Evolutionary conservation across 1,140 invertebrate species (phyloP), one percentile per base, ranked within the genome.

Genomic region (Gonioctena quinquepunctata): DNA sequence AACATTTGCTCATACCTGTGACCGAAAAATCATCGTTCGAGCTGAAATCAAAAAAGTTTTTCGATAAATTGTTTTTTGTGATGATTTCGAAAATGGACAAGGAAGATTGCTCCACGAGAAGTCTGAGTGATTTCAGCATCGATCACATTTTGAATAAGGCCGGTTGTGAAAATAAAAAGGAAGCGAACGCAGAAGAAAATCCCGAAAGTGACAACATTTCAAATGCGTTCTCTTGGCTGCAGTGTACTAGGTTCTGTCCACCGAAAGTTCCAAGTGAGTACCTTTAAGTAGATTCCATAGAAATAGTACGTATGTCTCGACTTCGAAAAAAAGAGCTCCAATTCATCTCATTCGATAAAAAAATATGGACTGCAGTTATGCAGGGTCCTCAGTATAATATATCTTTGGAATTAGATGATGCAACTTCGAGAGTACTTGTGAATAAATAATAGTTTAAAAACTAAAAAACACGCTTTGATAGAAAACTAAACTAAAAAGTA

Each of bases 201-300:
- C 52, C 2, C 60, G 48, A 13, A 18, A 49, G 33, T 60, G 66
- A 62, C 68, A 64, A 73, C 0, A 49, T 48, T 68, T 62, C 57
- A 11, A 61, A 72, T 60, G 60, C 78, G 13, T 85, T 85, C 3
- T 82, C 85, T 16, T 93, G 92, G 92, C 81, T 93, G 25, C 89
- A 89, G 63, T 93, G 91, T 74, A 93, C 91, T 0, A 83, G 92
- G 68, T 93, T 92, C 77, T 89, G 88, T 72, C 92, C 91, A 3
- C 91, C 91, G 2, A 91, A 90, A 76, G 76, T 93, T 65, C 90
- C 89, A 75, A 84, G 91, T 88, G 87, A 90, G 88, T 86, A 59
- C 0, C 13, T 22, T 54, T 22, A n/a, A n/a, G n/a, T n/a, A n/a
- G n/a, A n/a, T n/a, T n/a, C n/a, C n/a, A n/a, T n/a, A n/a, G n/a